A percentile compares a stretch with the other conserved stretches of the same genome.
Conservation (phyloP, 2,888 invertebrate species). For the Eucriotettix oculatus region DNA sequence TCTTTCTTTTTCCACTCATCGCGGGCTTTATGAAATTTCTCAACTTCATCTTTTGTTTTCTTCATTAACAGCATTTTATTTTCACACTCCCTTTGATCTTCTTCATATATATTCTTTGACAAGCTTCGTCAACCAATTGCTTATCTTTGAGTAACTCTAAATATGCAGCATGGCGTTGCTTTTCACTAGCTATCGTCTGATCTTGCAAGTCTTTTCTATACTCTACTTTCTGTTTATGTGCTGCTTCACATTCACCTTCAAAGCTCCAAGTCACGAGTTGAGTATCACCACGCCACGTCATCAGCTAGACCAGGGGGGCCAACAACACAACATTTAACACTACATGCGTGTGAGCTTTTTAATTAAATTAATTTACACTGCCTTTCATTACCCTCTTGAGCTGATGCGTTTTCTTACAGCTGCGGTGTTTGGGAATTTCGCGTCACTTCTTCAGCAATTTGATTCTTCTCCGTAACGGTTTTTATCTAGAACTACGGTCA, state of each 20-base stretch:
- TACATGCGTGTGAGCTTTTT: too few relatives aligned
- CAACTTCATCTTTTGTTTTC: not conserved
- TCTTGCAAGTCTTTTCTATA: not conserved
- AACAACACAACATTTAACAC: too few relatives aligned
- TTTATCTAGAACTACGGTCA: too few relatives aligned
- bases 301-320: too few relatives aligned
- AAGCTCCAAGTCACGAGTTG: not conserved
- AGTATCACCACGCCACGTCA: too few relatives aligned
- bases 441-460: too few relatives aligned
- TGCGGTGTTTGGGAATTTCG: too few relatives aligned
- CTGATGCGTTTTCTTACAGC: too few relatives aligned
- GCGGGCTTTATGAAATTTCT: not conserved
- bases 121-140: conserved; percentile 41
- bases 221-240: not conserved
- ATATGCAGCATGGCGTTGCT: conserved; percentile 32
- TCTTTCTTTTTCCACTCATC: not conserved
- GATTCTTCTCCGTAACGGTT: too few relatives aligned
- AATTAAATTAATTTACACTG: too few relatives aligned
- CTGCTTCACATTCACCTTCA: not conserved
- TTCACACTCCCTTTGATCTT: conserved; percentile 27
- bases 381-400: too few relatives aligned
- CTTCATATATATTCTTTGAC: conserved; percentile 40
- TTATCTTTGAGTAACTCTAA: conserved; percentile 42
- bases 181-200: conserved; percentile 32
- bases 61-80: not conserved